A percentile compares a stretch with the other conserved stretches of the same genome.
phyloP scores from a whole-genome alignment of 92 coral and sea anemone genomes.

The Anthopleura xanthogrammica region DNA sequence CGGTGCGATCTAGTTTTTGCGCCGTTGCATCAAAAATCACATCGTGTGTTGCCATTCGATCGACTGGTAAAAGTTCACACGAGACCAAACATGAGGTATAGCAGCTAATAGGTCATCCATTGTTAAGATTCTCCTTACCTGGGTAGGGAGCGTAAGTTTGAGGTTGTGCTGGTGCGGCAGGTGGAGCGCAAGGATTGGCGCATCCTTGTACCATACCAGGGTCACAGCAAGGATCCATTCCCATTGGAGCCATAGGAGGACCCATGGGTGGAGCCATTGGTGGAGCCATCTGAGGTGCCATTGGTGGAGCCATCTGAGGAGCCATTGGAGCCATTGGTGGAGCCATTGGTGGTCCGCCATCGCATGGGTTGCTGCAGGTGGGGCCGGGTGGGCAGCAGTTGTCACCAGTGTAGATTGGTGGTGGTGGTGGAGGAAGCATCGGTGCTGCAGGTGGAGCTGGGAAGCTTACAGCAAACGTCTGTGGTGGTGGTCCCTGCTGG shows the following conservation, averaged over 20 bases:
- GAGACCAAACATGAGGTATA: background rate
- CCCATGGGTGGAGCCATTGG: constrained; percentile 39
- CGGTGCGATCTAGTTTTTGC: too few relatives aligned
- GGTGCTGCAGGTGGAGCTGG: constrained; percentile 31
- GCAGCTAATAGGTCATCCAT: background rate
- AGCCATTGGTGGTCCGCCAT: constrained; percentile 23
- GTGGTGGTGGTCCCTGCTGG: constrained; percentile 42
- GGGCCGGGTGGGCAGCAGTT: constrained; percentile 26
- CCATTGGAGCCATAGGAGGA: constrained; percentile 31
- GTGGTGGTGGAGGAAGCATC: constrained; percentile 28
- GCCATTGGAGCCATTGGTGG: constrained; percentile 36
- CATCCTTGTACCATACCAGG: constrained; percentile 63
- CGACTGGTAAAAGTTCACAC: background rate
- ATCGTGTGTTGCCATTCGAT: too few relatives aligned
- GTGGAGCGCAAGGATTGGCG: constrained; percentile 79
- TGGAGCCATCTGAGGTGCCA: constrained; percentile 54
- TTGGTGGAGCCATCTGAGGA: constrained; percentile 31
- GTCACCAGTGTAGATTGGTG: constrained; percentile 33
- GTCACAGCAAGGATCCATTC: constrained; percentile 64
- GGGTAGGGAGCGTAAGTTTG: constrained; percentile 83
- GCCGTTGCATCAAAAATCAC: too few relatives aligned
- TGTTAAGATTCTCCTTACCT: constrained; percentile 38
- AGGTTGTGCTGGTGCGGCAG: constrained; percentile 51
- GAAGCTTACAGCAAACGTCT: constrained; percentile 25
- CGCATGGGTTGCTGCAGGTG: constrained; percentile 18